Conservation (phyloP, 2,797 vertebrate species). For the Chiroxiphia lanceolata region DNA sequence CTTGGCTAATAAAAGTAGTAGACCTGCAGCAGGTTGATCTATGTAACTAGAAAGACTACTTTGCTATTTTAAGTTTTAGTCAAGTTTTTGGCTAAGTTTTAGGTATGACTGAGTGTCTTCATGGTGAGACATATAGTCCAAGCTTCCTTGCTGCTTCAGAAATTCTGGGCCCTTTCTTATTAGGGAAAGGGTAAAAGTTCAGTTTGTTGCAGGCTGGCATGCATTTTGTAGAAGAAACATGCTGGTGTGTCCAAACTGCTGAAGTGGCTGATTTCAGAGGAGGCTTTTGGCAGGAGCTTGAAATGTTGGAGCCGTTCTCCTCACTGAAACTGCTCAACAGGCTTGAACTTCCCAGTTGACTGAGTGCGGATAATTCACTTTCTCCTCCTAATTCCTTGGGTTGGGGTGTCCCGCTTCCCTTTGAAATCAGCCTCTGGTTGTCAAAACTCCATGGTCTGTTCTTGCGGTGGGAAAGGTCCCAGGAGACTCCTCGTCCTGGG, state of each 20-base stretch:
- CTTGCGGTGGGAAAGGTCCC: neutral
- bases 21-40: neutral
- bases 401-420: neutral
- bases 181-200: conserved; percentile 84
- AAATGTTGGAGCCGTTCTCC: neutral
- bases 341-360: neutral
- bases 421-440: conserved; percentile 1
- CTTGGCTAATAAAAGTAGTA: neutral
- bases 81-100: neutral
- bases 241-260: neutral
- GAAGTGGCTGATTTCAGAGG: neutral
- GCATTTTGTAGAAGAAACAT: neutral
- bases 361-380: neutral
- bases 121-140: conserved; percentile 84
- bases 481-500: neutral
- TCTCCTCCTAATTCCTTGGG: neutral
- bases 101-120: neutral
- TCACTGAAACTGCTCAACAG: neutral
- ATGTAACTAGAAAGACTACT: neutral
- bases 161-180: conserved; percentile 80
- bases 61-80: neutral
- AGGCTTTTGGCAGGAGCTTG: neutral
- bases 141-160: conserved; percentile 85
- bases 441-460: neutral
- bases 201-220: conserved; percentile 38